Base-by-base conservation (phyloP, 1,140 invertebrate species). In the Drosophila subpulchrella region DNA sequence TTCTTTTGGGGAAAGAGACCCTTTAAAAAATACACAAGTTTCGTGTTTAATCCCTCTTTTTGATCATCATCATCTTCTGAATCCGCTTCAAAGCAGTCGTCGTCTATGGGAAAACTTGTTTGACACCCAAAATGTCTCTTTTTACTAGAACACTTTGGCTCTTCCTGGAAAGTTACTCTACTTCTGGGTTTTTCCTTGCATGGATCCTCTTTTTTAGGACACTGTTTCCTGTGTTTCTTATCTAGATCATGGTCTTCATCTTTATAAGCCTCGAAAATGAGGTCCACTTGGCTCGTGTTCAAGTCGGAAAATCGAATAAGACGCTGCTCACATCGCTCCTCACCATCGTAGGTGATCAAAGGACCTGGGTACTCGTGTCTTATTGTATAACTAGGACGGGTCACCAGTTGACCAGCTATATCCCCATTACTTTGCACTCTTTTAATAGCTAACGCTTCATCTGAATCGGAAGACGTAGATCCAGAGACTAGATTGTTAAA, bases 311-410 rank as follows among this genome's bases (percentile, higher is more conserved):
- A 5, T 2, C 73, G 65, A 15, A 88, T 89, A 1, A 77, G 13
- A 6, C 84, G 67, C 6, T 34, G 47, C 24, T 88, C 84, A 24
- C 51, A 34, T 0, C 12, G 7, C 13, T 30, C 67, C 27, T 88
- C 76, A 0, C 80, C 84, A 51, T 88, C 84, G 17, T 89, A 88
- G 68, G 80, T 88, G 13, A 54, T 30, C 39, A 89, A 44, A 1
- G 67, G 76, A 11, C 47, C 15, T 1, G 84, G 80, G 68, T 88
- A 88, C 0, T 53, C 61, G 27, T 88, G 20, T 3, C 65, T 46
- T 7, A 86, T 88, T 2, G 42, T 78, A 20, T 79, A 79, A 20
- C 76, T 78, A 8, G 44, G 34, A 47, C 67, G 10, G 17, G 24
- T 2, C 0, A 58, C 30, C 20, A 46, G 3, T 7, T 36, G 6